Percentiles rank a stretch among this genome's conserved stretches.
Evolutionary conservation across 2,797 vertebrate genomes (phyloP).

Genomic region (Spinus pinus): DNA sequence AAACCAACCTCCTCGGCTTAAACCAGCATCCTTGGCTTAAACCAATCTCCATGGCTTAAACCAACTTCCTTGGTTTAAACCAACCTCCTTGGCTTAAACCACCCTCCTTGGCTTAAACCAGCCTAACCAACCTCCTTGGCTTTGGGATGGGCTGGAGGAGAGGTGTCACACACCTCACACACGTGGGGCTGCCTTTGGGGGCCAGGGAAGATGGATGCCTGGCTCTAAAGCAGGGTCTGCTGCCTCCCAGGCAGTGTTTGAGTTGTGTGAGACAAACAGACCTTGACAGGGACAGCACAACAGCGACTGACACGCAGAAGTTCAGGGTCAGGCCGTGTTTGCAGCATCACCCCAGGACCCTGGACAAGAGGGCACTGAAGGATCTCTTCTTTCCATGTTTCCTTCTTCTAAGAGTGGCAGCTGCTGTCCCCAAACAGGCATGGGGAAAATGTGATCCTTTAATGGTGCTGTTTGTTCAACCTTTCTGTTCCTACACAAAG

Average conservation of each 20-base stretch:
- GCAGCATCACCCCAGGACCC: background rate
- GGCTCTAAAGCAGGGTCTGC: background rate
- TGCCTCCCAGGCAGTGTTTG: background rate
- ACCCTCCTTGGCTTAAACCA: no score
- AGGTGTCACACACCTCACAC: background rate
- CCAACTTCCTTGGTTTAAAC: background rate
- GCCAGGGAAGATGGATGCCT: background rate
- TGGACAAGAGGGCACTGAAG: background rate
- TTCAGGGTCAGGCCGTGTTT: background rate
- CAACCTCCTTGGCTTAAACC: no score
- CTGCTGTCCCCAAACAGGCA: background rate
- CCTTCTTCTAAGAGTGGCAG: background rate
- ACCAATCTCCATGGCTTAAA: background rate
- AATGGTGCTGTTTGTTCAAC: background rate
- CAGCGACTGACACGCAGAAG: fast-evolving
- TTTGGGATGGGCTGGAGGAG: background rate
- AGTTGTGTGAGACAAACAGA: background rate
- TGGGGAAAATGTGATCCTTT: fast-evolving
- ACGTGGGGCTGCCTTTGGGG: background rate
- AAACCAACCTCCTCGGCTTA: no score
- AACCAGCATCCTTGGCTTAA: no score
- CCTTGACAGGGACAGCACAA: background rate
- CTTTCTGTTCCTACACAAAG: background rate
- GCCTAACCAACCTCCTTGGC: background rate
- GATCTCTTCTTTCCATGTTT: background rate